Percentiles rank a stretch among this genome's conserved stretches.
Evolutionary conservation across 2,797 vertebrate species (phyloP).

Genomic region (Anabas testudineus): DNA sequence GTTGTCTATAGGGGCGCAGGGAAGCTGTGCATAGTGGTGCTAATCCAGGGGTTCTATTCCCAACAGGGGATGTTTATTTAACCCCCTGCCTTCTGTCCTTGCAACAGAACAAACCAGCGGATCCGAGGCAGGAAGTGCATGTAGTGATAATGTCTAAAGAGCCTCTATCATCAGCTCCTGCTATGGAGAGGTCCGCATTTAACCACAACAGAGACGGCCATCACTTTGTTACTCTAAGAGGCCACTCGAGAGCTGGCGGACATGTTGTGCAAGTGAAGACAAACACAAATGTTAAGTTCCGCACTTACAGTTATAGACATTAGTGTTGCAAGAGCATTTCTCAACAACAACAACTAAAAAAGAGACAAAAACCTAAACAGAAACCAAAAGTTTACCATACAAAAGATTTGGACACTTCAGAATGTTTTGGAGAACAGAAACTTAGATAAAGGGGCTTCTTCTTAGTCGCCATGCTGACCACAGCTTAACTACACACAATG

Average conservation of each 20-base stretch:
- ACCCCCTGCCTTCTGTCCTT: slow-evolving; percentile 65
- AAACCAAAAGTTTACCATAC: slow-evolving; percentile 20
- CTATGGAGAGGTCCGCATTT: slow-evolving; percentile 22
- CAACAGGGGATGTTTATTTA: slow-evolving; percentile 75
- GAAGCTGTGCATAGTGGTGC: slow-evolving; percentile 43
- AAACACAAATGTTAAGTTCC: slow-evolving; percentile 9
- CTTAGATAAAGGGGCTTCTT: slow-evolving; percentile 22
- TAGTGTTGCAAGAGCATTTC: slow-evolving; percentile 34
- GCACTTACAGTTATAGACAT: slow-evolving; percentile 5
- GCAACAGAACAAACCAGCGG: slow-evolving; percentile 40
- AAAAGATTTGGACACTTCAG: not conserved
- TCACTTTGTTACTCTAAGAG: slow-evolving; percentile 29
- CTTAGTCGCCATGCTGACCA: slow-evolving; percentile 13
- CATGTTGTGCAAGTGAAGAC: slow-evolving; percentile 33
- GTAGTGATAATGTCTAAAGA: slow-evolving; percentile 63
- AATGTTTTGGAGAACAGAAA: slow-evolving; percentile 62
- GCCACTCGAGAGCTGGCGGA: slow-evolving; percentile 17
- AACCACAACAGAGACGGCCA: slow-evolving; percentile 29
- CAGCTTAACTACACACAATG: not conserved
- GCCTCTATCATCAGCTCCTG: slow-evolving; percentile 65
- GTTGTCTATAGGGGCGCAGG: slow-evolving; percentile 44
- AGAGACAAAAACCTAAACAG: not conserved
- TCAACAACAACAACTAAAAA: too few relatives aligned
- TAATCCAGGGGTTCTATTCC: slow-evolving; percentile 69
- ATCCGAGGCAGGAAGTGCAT: slow-evolving; percentile 64